These are phyloP conservation scores for Aradophagus sp. DNA, from an alignment of 1,140 invertebrate genomes.

Conservation along the genomic window DNA sequence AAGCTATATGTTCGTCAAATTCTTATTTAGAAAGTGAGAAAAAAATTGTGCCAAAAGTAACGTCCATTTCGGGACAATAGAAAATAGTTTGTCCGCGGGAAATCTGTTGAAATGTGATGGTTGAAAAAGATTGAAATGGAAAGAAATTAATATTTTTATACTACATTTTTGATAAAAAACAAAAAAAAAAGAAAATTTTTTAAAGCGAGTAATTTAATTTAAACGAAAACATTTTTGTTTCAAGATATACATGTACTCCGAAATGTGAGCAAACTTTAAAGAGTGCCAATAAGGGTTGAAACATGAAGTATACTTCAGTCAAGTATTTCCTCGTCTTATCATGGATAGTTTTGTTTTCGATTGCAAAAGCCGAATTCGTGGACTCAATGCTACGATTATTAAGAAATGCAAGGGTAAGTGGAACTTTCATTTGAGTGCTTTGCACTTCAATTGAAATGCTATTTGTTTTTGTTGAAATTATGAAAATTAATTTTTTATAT, in stretches of 20 bases:
- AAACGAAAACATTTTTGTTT: constrained; percentile 1
- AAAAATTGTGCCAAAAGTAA: constrained; percentile 52
- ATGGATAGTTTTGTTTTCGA: constrained; percentile 7
- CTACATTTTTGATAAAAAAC: neutral
- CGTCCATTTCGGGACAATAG: constrained; percentile 28
- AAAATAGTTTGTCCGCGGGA: constrained; percentile 18
- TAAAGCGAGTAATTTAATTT: neutral
- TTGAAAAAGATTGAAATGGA: neutral
- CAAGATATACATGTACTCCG: constrained; percentile 2
- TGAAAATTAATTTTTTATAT: no score
- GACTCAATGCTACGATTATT: constrained; percentile 30
- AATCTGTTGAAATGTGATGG: neutral
- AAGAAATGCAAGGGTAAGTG: constrained; percentile 31
- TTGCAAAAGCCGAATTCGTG: constrained; percentile 16
- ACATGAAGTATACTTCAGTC: constrained; percentile 16
- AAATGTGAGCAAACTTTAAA: no score
- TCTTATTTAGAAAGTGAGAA: constrained; percentile 60
- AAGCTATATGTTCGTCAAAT: constrained; percentile 53
- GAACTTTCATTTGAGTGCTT: no score
- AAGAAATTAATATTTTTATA: neutral
- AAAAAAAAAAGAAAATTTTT: neutral
- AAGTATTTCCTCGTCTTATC: constrained; percentile 4
- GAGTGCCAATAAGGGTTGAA: constrained; percentile 3
- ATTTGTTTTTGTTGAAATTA: no score
- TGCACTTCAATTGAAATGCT: no score